Conservation (phyloP, 2,888 invertebrate genomes). For the Mayetiola destructor region DNA sequence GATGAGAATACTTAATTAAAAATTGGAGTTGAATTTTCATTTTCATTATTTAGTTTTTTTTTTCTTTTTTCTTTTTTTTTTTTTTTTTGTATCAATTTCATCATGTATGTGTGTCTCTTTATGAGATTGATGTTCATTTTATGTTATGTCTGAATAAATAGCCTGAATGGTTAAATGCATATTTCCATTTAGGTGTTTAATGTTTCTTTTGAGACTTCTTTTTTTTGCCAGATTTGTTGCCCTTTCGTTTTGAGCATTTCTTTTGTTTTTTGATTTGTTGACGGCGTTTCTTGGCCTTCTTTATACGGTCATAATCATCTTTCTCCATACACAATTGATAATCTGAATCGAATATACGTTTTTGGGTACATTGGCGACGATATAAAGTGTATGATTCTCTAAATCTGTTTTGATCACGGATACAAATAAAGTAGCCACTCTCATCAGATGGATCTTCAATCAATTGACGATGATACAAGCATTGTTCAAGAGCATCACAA, state of each 20-base stretch:
- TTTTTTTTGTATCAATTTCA: too few species aligned
- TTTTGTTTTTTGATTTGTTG: slow-evolving; percentile 2
- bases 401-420: background rate
- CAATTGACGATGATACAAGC: slow-evolving; percentile 5
- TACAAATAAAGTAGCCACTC: slow-evolving; percentile 4
- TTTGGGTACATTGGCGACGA: background rate
- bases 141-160: background rate
- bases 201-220: background rate
- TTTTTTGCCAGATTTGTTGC: background rate
- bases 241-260: background rate
- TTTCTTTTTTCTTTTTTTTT: background rate
- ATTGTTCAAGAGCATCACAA: slow-evolving; percentile 4
- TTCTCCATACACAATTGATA: background rate
- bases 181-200: background rate
- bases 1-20: too few species aligned
- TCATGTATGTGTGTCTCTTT: background rate
- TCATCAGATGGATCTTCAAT: slow-evolving; percentile 8
- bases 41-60: background rate
- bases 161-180: background rate
- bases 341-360: background rate
- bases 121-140: background rate
- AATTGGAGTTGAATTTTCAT: background rate
- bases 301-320: background rate
- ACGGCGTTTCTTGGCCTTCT: background rate
- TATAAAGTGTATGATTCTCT: background rate